Base-by-base conservation (phyloP, 2,797 vertebrate genomes). In the Neomorphus geoffroyi region DNA sequence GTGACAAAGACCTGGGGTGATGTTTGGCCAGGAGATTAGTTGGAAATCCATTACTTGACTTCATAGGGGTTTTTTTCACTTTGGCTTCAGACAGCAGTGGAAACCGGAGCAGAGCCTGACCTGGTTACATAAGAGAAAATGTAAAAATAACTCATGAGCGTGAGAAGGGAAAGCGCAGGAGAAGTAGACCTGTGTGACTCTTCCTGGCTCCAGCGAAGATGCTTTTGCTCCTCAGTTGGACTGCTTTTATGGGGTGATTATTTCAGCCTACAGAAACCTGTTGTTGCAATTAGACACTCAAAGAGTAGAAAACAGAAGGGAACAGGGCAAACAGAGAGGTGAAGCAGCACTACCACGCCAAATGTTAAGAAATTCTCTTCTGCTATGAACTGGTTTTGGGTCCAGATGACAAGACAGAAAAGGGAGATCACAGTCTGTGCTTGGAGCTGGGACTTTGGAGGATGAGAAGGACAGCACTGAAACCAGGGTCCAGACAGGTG, bases 61-160 rank as follows among this genome's bases (percentile, higher is more conserved):
- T 80, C 18, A 30, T 18, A 39, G 60, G 5, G 15, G 8, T 18
- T 30, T 88, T 91, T 96, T 58, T 51, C 28, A 39, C 78, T 94
- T 92, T 84, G 75, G 58, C 77, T 92, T 88, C 88, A 84, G 50
- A 53, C 77, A 73, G 62, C 78, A 88, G 66, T 60, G 35, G 62
- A 92, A 96, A 95, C 32, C 72, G 92, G 90, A 91, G 74, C 93
- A 94, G 71, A 88, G 43, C 65, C 86, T 80, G 90, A 85, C 92
- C 87, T 71, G 88, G 57, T 94, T 95, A 74, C 45, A 21, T 92
- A 94, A 96, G 67, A 77, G 48, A 93, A 90, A 91, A 94, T 77
- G 14, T 84, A 95, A 94, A 97, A 97, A 93, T 97, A 94, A 81
- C 85, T 62, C 19, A 0, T 4, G 41, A 79, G 71, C 17, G 2